Conservation (phyloP, 2,888 invertebrate species). For the Seira musarum region DNA sequence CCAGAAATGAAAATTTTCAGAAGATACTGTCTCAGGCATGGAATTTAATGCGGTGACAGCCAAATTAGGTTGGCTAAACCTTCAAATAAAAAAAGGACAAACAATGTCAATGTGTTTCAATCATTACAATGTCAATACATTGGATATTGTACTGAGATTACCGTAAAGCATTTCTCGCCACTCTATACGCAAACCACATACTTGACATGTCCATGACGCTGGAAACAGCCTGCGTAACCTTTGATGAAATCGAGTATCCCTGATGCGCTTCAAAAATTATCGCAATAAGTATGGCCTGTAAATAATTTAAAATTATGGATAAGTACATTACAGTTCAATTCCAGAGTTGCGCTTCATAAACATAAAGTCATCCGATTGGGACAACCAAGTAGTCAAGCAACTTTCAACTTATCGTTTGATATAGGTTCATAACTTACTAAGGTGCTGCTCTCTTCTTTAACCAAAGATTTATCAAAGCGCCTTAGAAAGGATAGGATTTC, state of each 20-base stretch:
- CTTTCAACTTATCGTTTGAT: no score
- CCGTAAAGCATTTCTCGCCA: slow-evolving; percentile 77
- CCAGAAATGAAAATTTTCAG: slow-evolving; percentile 93
- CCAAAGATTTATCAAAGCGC: slow-evolving; percentile 59
- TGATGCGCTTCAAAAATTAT: slow-evolving; percentile 68
- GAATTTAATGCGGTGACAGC: slow-evolving; percentile 79
- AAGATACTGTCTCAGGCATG: slow-evolving; percentile 82
- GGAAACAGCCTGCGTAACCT: slow-evolving; percentile 73
- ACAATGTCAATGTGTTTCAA: no score
- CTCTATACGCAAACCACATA: slow-evolving; percentile 89
- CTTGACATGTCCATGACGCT: slow-evolving; percentile 77
- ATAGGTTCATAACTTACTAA: slow-evolving; percentile 71
- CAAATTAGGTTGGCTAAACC: slow-evolving; percentile 84
- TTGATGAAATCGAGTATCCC: slow-evolving; percentile 54
- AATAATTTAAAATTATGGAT: no score
- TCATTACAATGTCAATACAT: no score
- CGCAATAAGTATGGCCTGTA: slow-evolving; percentile 63
- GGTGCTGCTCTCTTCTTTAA: slow-evolving; percentile 66
- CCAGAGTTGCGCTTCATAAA: background rate
- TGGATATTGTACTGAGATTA: no score
- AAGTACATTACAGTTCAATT: background rate
- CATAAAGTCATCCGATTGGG: background rate
- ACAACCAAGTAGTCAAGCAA: no score
- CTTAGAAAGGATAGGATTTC: slow-evolving; percentile 72
- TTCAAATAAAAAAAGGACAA: slow-evolving; percentile 70